Conservation (phyloP, 2,113 vertebrate genomes). For the Panthera tigris region DNA sequence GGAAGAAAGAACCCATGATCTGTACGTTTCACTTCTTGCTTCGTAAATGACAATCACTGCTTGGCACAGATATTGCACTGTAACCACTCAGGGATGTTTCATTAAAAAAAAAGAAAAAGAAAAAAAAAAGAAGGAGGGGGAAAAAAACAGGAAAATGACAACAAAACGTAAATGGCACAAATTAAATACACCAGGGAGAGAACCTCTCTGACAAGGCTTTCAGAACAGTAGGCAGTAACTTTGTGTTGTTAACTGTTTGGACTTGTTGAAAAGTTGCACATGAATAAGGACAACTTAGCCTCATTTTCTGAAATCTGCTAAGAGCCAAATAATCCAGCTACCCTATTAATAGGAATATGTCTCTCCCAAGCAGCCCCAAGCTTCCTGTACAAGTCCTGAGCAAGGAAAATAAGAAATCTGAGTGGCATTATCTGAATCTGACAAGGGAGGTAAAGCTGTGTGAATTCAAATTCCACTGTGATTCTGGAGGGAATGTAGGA, state of each 20-base stretch:
- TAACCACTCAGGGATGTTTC: slow-evolving; percentile 92
- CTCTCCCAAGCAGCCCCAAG: slow-evolving; percentile 46
- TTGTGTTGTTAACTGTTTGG: slow-evolving; percentile 72
- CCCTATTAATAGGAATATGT: slow-evolving; percentile 49
- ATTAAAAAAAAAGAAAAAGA: slow-evolving; percentile 81
- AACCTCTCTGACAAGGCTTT: slow-evolving; percentile 95
- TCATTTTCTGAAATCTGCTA: slow-evolving; percentile 43
- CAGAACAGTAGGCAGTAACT: slow-evolving; percentile 80
- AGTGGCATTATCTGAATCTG: neutral
- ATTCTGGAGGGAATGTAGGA: neutral
- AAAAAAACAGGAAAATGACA: slow-evolving; percentile 81
- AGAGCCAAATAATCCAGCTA: slow-evolving; percentile 56
- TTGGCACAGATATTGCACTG: slow-evolving; percentile 87
- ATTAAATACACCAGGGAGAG: slow-evolving; percentile 77
- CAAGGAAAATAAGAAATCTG: neutral
- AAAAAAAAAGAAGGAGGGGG: slow-evolving; percentile 21
- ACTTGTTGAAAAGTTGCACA: slow-evolving; percentile 56
- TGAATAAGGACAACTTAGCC: neutral
- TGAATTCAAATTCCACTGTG: neutral
- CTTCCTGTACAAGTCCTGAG: slow-evolving; percentile 41
- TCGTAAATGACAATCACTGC: slow-evolving; percentile 92
- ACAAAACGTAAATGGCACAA: slow-evolving; percentile 77
- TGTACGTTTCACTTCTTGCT: slow-evolving; percentile 73
- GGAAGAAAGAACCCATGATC: slow-evolving; percentile 33
- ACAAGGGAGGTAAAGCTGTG: neutral